Conservation (phyloP, 64 coral and sea anemone species). For the Pachyseris speciosa region DNA sequence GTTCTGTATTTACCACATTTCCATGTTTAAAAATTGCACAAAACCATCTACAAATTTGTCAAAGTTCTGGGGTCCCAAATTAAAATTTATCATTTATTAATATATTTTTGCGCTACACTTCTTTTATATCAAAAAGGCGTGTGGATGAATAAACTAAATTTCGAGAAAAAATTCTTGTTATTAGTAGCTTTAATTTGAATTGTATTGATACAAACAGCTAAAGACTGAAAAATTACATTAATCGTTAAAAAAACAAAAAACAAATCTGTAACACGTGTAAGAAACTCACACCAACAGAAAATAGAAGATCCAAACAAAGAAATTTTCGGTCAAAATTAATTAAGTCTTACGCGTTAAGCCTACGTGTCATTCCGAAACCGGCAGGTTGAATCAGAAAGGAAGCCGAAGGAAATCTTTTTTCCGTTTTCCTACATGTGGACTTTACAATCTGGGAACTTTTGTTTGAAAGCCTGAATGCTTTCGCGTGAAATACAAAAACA, state of each 20-base stretch:
- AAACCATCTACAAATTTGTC: no score
- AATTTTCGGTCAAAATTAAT: no score
- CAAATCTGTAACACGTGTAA: not conserved
- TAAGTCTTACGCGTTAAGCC: not conserved
- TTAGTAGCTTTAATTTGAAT: no score
- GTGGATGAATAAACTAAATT: no score
- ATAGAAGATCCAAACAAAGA: no score
- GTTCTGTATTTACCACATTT: not conserved
- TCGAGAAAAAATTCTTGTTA: no score
- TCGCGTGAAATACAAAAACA: slow-evolving; percentile 78
- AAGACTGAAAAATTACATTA: not conserved
- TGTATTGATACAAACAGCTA: not conserved
- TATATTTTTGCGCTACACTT: no score
- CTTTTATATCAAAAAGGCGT: no score
- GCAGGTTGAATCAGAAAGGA: not conserved
- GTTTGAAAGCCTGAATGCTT: slow-evolving; percentile 79
- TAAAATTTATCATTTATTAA: no score
- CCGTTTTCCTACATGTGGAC: slow-evolving; percentile 58
- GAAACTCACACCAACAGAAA: not conserved
- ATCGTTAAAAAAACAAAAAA: no score
- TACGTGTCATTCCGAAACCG: not conserved
- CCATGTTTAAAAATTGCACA: not conserved
- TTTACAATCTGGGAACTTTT: slow-evolving; percentile 88
- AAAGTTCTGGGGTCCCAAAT: no score
- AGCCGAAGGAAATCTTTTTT: not conserved